Evolutionary conservation across 2,888 invertebrate genomes (phyloP).

Genomic region (Tholera decimalis): DNA sequence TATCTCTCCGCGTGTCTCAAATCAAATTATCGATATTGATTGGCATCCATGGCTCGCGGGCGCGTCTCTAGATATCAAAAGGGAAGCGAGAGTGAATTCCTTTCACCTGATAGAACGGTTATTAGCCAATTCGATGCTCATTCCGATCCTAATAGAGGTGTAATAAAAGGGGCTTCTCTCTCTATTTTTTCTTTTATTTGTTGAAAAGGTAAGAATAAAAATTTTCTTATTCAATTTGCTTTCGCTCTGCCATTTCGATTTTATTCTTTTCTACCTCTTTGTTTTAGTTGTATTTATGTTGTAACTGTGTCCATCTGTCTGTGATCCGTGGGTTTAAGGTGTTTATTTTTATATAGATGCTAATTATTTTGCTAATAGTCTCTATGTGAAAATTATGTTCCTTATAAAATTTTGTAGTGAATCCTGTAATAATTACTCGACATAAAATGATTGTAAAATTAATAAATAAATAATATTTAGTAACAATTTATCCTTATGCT

Average conservation of each 20-base stretch:
- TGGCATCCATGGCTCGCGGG: conserved; percentile 53
- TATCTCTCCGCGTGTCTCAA: conserved; percentile 18
- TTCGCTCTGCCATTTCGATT: conserved; percentile 60
- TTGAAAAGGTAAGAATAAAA: conserved; percentile 80
- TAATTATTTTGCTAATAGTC: too few species aligned
- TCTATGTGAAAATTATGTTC: too few species aligned
- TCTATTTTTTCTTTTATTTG: conserved; percentile 85
- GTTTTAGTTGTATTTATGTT: conserved; percentile 44
- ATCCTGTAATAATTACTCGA: too few species aligned
- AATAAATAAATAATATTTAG: too few species aligned
- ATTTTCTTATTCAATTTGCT: conserved; percentile 86
- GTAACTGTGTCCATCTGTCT: neutral
- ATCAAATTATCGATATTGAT: conserved; percentile 62
- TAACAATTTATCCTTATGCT: too few species aligned
- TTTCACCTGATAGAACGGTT: conserved; percentile 91
- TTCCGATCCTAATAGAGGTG: conserved; percentile 90
- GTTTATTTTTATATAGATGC: too few species aligned
- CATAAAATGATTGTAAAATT: too few species aligned
- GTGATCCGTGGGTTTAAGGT: neutral
- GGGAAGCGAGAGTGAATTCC: conserved; percentile 87
- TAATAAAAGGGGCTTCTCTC: conserved; percentile 88
- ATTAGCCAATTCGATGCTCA: conserved; percentile 90
- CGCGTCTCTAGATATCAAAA: conserved; percentile 72
- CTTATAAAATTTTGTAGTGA: too few species aligned
- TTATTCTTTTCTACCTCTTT: conserved; percentile 60